Percentiles rank a stretch among this genome's conserved stretches.
These are phyloP conservation scores for Pristionchus japonicus DNA, from an alignment of 2,888 invertebrate species.

Conservation along the genomic window DNA sequence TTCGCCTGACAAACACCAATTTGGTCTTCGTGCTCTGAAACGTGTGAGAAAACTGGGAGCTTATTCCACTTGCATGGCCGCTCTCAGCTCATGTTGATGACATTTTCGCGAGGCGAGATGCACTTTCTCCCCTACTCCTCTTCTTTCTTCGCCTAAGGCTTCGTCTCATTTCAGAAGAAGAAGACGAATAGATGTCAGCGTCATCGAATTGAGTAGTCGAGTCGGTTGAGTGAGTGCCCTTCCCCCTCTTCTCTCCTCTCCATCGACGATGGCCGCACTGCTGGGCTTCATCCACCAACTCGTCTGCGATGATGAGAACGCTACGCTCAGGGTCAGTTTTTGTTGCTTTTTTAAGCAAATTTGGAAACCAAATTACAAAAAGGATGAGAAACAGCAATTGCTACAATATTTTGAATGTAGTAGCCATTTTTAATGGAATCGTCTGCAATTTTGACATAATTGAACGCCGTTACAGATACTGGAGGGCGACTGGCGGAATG, in stretches of 20 bases:
- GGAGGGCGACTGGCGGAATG: slow-evolving; percentile 55
- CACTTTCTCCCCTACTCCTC: background rate
- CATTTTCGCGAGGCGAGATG: background rate
- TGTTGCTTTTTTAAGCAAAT: background rate
- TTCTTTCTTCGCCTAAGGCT: background rate
- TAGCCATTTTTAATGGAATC: background rate
- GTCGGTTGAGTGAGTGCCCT: background rate
- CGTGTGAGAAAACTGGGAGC: background rate
- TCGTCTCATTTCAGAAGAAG: background rate
- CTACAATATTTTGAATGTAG: background rate
- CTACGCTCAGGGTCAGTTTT: background rate
- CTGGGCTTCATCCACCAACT: background rate
- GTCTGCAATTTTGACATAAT: slow-evolving; percentile 46
- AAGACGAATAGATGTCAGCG: background rate
- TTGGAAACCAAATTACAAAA: background rate
- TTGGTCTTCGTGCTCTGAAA: background rate
- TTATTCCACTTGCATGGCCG: background rate
- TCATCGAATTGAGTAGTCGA: slow-evolving; percentile 2
- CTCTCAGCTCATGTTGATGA: slow-evolving; percentile 10
- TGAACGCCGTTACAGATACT: too few relatives aligned
- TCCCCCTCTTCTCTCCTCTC: background rate
- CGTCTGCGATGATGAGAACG: slow-evolving; percentile 4
- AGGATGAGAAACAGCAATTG: background rate
- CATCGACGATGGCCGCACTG: background rate
- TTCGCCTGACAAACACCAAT: background rate